phyloP scores from a whole-genome alignment of 2,888 invertebrate genomes.

The Operophtera brumata region DNA sequence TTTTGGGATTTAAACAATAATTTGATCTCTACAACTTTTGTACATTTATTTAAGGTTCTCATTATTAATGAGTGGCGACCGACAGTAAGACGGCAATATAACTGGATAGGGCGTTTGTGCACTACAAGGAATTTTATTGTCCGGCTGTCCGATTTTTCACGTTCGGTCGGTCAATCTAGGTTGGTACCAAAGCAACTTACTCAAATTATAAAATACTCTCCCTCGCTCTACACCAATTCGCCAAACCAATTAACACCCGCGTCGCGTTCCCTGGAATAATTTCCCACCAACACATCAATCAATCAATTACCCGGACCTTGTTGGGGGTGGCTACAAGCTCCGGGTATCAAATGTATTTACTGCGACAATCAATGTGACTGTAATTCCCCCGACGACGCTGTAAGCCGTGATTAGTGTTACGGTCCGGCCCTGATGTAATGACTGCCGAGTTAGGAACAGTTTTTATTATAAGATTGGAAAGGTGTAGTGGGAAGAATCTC shows the following conservation, averaged over 20 bases:
- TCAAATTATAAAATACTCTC: no score
- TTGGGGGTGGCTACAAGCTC: background rate
- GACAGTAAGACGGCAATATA: no score
- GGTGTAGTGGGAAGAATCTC: no score
- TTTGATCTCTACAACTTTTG: no score
- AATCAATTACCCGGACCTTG: conserved; percentile 8
- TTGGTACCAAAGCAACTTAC: no score
- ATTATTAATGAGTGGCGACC: no score
- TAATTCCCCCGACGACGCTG: conserved; percentile 17
- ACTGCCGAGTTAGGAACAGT: background rate
- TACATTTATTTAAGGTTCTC: no score
- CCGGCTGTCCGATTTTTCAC: no score
- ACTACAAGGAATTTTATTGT: no score
- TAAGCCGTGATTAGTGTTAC: conserved; percentile 29
- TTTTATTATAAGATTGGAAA: no score
- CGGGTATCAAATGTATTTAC: conserved; percentile 11
- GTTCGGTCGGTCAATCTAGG: no score
- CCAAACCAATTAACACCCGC: background rate
- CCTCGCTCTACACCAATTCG: background rate
- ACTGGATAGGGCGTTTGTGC: no score
- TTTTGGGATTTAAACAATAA: background rate
- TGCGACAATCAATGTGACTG: conserved; percentile 14
- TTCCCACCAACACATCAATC: background rate
- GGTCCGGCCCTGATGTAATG: conserved; percentile 3
- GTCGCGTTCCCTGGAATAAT: background rate